Evolutionary conservation across 2,113 vertebrate species (phyloP).

Genomic region (Leucosticte australis): DNA sequence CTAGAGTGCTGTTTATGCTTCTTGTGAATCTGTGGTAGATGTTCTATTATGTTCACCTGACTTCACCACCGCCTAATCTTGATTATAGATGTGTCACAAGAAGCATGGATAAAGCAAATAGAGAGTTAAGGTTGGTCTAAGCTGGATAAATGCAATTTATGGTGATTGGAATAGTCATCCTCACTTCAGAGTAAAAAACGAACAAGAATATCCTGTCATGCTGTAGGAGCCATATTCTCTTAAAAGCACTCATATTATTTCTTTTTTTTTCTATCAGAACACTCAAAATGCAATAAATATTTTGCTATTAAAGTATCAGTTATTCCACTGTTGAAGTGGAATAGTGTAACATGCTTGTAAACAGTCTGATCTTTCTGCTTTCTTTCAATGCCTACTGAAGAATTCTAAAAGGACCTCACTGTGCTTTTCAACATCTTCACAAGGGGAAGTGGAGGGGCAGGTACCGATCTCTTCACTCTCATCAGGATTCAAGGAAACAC

Average conservation of each 20-base stretch:
- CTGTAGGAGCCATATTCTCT: not conserved
- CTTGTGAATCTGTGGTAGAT: not conserved
- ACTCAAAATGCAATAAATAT: not conserved
- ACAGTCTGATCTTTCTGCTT: not conserved
- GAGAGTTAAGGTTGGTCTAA: not conserved
- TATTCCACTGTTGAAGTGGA: not conserved
- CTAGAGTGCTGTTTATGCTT: not conserved
- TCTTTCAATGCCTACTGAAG: not conserved
- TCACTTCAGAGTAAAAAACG: not conserved
- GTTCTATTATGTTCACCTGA: not conserved
- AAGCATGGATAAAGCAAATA: not conserved
- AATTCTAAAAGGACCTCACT: not conserved
- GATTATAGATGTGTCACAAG: not conserved
- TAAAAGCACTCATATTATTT: not conserved
- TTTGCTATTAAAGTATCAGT: not conserved
- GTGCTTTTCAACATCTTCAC: fast-evolving
- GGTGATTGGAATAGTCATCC: not conserved
- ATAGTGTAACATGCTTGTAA: not conserved
- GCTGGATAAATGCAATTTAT: not conserved
- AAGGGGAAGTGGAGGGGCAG: not conserved
- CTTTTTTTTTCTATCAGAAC: not conserved
- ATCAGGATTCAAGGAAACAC: not conserved
- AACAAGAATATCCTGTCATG: not conserved
- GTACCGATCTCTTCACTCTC: not conserved
- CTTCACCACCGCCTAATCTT: not conserved